Evolutionary conservation across 1,140 invertebrate species (phyloP), one percentile per base, ranked within the genome.

Genomic region (Achroia grisella): DNA sequence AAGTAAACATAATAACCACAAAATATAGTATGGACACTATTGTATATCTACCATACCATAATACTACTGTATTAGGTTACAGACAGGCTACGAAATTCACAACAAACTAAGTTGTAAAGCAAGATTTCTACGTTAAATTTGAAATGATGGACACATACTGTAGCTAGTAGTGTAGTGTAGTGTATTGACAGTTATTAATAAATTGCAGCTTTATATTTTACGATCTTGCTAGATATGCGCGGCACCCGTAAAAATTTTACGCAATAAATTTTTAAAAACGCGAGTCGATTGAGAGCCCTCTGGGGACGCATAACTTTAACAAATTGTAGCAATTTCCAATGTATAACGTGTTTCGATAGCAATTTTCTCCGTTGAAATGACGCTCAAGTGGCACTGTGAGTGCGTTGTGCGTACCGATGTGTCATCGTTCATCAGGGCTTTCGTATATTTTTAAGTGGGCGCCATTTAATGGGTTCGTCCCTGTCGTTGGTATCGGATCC

Each of bases 241-340:
- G 17, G 17, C 17, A 23, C 6, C 17, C 17, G 6, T 23, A 23
- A 23, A 23, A 61, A 67, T 56, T 51, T 31, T 30, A 29, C 29
- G 44, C 41, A 33, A 62, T 62, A 63, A 58, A 56, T 70, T 71
- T 53, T 63, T 54, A 67, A 72, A 69, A 62, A 61, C 66, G 60
- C 52, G 58, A 50, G 52, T 48, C 50, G 52, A 55, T 52, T 39
- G 58, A 64, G 48, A 46, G 58, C 57, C 37, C 73, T 48, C 68
- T 13, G 8, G 71, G 65, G 66, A 62, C 48, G 36, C 60, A 71
- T 74, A 71, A 73, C 45, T 56, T 64, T 71, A 74, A 78, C 67
- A 74, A 72, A 78, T 73, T 68, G 59, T 62, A 32, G 53, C 66
- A 69, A 72, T 77, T 76, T 69, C 64, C 71, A 72, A 72, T 72